Percentiles rank a stretch among this genome's conserved stretches.
phyloP scores from a whole-genome alignment of 92 coral and sea anemone genomes.

The Umimayanthus chanpuru region DNA sequence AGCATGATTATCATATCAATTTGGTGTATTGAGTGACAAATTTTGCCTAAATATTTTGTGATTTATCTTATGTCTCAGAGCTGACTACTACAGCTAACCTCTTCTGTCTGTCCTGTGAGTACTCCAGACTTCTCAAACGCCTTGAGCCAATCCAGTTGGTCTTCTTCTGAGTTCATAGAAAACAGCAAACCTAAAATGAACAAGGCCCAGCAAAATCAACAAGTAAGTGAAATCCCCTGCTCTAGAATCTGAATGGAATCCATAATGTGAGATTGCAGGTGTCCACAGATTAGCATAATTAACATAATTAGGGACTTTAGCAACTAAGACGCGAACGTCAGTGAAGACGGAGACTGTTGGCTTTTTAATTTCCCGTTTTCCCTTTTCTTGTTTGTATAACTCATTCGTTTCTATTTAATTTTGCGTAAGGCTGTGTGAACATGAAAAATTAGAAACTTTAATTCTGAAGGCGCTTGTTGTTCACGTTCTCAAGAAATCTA shows the following conservation, averaged over 20 bases:
- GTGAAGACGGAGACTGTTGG: too few relatives aligned
- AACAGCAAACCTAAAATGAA: slow-evolving; percentile 60
- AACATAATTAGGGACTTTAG: too few relatives aligned
- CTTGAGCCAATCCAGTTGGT: slow-evolving; percentile 82
- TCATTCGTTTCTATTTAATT: too few relatives aligned
- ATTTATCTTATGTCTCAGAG: too few relatives aligned
- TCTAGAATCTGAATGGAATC: not conserved
- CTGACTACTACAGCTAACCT: slow-evolving; percentile 42
- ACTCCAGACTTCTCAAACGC: slow-evolving; percentile 90
- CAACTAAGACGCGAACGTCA: too few relatives aligned
- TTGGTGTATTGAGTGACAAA: not conserved
- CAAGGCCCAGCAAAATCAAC: not conserved
- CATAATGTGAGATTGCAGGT: not conserved
- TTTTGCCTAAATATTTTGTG: not conserved
- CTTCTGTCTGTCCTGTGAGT: slow-evolving; percentile 80
- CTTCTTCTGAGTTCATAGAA: slow-evolving; percentile 72
- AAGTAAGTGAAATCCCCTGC: not conserved
- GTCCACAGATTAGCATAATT: too few relatives aligned
- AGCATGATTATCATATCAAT: not conserved
- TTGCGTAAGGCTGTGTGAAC: too few relatives aligned
- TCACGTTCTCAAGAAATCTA: too few relatives aligned
- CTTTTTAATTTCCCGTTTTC: too few relatives aligned
- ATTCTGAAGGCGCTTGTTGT: too few relatives aligned
- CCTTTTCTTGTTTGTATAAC: too few relatives aligned
- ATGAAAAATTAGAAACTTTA: too few relatives aligned